Conservation (phyloP, 2,797 vertebrate genomes). For the Rhynchotus rufescens region DNA sequence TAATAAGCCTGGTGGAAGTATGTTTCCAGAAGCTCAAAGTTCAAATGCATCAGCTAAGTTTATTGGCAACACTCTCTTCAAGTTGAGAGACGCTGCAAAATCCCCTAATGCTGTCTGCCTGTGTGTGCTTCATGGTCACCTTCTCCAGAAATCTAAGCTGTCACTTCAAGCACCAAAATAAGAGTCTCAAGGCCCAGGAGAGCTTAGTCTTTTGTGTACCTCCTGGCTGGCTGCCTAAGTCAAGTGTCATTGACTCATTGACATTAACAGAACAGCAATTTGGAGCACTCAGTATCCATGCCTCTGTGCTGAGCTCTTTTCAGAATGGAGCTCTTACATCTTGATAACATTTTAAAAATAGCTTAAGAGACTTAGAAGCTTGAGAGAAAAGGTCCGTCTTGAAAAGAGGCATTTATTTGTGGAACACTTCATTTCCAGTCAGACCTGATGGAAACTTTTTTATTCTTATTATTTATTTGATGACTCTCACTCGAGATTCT, state of each 20-base stretch:
- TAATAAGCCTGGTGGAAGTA: not conserved
- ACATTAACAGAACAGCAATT: not conserved
- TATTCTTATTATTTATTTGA: not conserved
- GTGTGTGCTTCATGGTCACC: not conserved
- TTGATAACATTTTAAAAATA: conserved; percentile 1
- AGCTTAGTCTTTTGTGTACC: not conserved
- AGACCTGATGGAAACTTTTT: not conserved
- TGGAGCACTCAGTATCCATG: not conserved
- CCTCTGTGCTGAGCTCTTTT: rapidly evolving
- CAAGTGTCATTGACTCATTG: not conserved
- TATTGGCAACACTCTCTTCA: not conserved
- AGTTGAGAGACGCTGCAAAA: not conserved
- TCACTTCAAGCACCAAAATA: not conserved
- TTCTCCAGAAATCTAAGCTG: not conserved
- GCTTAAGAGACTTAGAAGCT: not conserved
- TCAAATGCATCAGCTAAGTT: not conserved
- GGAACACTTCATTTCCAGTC: not conserved
- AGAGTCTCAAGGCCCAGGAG: not conserved
- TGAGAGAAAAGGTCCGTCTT: not conserved
- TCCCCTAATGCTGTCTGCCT: rapidly evolving
- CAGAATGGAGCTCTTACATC: not conserved
- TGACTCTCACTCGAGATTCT: not conserved
- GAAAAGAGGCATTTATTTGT: not conserved
- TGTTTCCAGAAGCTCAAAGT: not conserved
- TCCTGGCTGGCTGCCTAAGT: not conserved